A percentile compares a stretch with the other conserved stretches of the same genome.
These are phyloP conservation scores for Mormyrus hasselquistii DNA, from an alignment of 2,797 vertebrate species.

Conservation along the genomic window DNA sequence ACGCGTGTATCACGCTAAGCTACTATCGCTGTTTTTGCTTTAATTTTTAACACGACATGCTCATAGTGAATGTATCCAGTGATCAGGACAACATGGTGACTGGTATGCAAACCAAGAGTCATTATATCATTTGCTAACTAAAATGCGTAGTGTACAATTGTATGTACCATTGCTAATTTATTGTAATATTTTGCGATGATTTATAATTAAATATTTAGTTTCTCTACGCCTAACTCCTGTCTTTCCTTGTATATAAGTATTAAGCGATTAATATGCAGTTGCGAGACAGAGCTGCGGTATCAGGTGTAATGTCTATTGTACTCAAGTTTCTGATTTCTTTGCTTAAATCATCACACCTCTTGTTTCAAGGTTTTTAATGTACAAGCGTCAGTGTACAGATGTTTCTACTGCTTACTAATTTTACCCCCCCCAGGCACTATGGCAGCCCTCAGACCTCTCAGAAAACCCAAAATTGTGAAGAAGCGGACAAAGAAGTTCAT, in stretches of 20 bases:
- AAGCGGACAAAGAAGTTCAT: constrained; percentile 98
- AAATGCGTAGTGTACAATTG: not conserved
- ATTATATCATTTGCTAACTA: not conserved
- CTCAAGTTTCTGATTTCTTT: not conserved
- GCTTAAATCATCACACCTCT: not conserved
- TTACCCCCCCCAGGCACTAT: constrained; percentile 63
- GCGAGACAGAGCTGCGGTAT: not conserved
- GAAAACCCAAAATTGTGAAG: constrained; percentile 89
- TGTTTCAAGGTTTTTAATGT: not conserved
- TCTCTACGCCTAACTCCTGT: not conserved
- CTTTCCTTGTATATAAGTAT: not conserved
- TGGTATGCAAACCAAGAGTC: not conserved
- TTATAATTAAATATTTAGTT: not conserved
- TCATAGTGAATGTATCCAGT: not conserved
- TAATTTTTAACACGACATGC: not conserved
- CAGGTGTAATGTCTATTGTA: not conserved
- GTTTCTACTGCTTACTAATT: not conserved
- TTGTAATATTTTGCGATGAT: not conserved
- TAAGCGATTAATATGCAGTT: not conserved
- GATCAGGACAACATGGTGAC: not conserved
- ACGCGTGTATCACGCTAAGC: not conserved
- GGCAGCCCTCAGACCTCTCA: constrained; percentile 86
- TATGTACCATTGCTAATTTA: not conserved
- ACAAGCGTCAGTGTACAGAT: not conserved
- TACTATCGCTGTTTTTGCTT: not conserved